Evolutionary conservation across 2,113 vertebrate genomes (phyloP).

Genomic region (Trachemys scripta): DNA sequence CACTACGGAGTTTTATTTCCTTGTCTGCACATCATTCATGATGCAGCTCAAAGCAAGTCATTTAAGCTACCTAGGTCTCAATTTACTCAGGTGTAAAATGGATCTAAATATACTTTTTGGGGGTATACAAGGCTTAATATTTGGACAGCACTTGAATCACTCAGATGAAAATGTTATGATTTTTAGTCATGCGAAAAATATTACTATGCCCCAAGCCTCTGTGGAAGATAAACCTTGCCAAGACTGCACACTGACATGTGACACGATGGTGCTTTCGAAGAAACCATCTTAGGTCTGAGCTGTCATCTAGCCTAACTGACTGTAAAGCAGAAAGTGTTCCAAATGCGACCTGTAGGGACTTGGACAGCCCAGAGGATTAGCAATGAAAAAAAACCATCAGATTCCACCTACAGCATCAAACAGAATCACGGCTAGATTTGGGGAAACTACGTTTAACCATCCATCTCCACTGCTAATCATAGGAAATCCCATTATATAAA

Average conservation of each 20-base stretch:
- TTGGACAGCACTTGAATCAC: fast-evolving
- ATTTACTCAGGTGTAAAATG: neutral
- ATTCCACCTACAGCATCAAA: neutral
- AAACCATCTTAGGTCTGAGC: neutral
- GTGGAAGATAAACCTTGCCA: neutral
- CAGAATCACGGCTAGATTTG: neutral
- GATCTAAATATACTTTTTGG: neutral
- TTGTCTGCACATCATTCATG: neutral
- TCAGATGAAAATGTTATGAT: neutral
- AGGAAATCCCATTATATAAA: fast-evolving
- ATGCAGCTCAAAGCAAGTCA: neutral
- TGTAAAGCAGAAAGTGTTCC: neutral
- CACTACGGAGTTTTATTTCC: neutral
- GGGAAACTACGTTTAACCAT: neutral
- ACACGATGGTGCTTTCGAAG: neutral
- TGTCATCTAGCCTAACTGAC: neutral
- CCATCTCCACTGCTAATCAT: neutral
- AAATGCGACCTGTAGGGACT: neutral
- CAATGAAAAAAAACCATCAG: neutral
- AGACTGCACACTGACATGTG: neutral
- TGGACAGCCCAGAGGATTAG: neutral
- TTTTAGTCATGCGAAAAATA: neutral
- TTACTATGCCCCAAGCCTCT: neutral
- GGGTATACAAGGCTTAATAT: neutral
- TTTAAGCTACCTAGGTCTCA: neutral